A percentile compares a stretch with the other conserved stretches of the same genome.
phyloP scores from a whole-genome alignment of 2,888 invertebrate genomes.

The Vesta saturnalis region DNA sequence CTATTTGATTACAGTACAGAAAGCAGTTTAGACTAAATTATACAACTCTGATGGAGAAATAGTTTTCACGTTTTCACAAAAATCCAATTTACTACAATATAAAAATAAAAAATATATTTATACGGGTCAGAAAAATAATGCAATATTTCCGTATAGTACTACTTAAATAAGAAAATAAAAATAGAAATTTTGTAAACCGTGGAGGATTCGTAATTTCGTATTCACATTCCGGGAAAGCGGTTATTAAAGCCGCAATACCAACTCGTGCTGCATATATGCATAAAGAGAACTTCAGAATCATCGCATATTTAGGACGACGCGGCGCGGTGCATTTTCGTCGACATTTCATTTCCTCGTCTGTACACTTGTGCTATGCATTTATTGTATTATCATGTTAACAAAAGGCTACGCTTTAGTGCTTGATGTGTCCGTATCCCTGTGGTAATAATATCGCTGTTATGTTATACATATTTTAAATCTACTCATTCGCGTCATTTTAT shows the following conservation, averaged over 20 bases:
- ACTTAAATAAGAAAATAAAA: constrained; percentile 17
- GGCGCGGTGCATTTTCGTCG: constrained; percentile 23
- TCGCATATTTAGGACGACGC: constrained; percentile 27
- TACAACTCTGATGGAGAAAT: too few relatives aligned
- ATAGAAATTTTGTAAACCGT: constrained; percentile 16
- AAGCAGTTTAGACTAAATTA: not conserved
- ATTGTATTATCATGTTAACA: constrained; percentile 24
- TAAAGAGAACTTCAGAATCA: constrained; percentile 16
- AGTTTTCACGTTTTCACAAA: not conserved
- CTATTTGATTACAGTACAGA: not conserved
- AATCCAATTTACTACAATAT: not conserved
- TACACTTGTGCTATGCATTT: constrained; percentile 26
- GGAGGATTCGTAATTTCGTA: constrained; percentile 31
- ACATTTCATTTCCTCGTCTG: constrained; percentile 35
- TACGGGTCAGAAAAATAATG: not conserved
- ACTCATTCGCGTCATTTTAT: not conserved
- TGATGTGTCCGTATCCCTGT: not conserved
- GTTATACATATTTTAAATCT: not conserved
- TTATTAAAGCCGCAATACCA: constrained; percentile 31
- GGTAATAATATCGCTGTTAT: constrained; percentile 4
- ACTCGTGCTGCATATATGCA: constrained; percentile 24
- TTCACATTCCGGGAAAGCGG: constrained; percentile 28
- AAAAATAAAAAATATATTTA: not conserved
- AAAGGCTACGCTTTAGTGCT: constrained; percentile 14
- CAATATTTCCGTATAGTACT: not conserved